phyloP scores from a whole-genome alignment of 64 coral and sea anemone genomes.

The Acropora tenuis region DNA sequence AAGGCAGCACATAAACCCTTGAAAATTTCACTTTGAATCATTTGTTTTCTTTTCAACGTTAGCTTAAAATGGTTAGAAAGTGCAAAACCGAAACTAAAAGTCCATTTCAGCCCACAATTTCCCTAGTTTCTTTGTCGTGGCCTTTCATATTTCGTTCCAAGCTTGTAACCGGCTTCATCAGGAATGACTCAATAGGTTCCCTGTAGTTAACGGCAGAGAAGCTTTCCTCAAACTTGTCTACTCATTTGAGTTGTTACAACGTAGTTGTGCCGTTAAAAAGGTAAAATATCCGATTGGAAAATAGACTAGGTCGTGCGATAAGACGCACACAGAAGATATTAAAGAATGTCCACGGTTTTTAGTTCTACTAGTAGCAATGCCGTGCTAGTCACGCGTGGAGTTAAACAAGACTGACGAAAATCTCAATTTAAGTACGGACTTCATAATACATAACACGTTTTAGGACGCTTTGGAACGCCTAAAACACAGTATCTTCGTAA shows the following conservation, averaged over 20 bases:
- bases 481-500: neutral
- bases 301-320: neutral
- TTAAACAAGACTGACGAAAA: conserved; percentile 23
- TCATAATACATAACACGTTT: neutral
- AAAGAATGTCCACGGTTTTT: conserved; percentile 16
- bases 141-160: neutral
- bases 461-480: neutral
- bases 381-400: conserved; percentile 33
- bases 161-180: conserved; percentile 6
- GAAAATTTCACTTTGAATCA: neutral
- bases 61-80: neutral
- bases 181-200: conserved; percentile 10
- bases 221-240: neutral
- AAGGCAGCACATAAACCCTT: neutral
- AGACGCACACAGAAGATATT: neutral
- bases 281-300: neutral
- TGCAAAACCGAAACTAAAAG: conserved; percentile 39
- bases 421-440: neutral
- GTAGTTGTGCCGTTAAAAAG: neutral
- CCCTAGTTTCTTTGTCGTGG: conserved; percentile 4
- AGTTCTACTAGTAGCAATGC: neutral
- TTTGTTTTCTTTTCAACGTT: neutral
- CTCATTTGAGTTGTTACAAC: neutral
- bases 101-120: neutral
- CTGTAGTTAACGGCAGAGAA: neutral